Percentiles rank a stretch among this genome's conserved stretches.
Conservation (phyloP, 2,797 vertebrate species). For the Brachyalestes nurse region DNA sequence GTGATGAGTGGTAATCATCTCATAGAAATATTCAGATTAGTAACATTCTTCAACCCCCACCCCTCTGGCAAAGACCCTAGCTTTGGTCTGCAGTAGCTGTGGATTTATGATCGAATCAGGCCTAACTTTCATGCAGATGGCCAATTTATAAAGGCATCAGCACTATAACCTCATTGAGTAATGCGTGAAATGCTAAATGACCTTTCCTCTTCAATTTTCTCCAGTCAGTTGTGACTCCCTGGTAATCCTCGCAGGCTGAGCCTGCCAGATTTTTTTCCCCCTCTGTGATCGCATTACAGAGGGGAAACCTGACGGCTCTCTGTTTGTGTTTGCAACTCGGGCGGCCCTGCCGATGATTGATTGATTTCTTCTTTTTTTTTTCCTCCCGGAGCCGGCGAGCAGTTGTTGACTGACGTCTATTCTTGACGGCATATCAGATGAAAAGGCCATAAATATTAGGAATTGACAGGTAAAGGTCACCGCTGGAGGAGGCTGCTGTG, state of each 20-base stretch:
- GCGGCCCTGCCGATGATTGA: conserved; percentile 59
- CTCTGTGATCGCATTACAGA: conserved; percentile 11
- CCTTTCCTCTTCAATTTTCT: conserved; percentile 26
- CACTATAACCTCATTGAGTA: conserved; percentile 28
- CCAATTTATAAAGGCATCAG: conserved; percentile 38
- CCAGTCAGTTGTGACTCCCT: not conserved
- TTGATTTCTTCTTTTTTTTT: conserved; percentile 46
- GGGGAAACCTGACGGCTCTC: conserved; percentile 26
- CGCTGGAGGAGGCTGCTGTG: conserved; percentile 56
- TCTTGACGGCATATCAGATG: conserved; percentile 68
- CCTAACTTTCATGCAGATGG: conserved; percentile 40
- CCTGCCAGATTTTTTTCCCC: not conserved
- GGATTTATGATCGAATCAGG: conserved; percentile 26
- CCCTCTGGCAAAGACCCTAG: conserved; percentile 5
- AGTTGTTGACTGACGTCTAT: conserved; percentile 70
- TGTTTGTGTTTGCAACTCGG: conserved; percentile 44
- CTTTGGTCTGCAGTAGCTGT: not conserved
- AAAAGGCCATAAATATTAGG: conserved; percentile 75
- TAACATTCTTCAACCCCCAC: not conserved
- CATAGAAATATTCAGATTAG: conserved; percentile 21
- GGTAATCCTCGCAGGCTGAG: conserved; percentile 22
- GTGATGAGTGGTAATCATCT: conserved; percentile 19
- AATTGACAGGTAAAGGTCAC: conserved; percentile 77
- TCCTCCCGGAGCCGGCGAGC: conserved; percentile 41
- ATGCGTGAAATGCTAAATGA: conserved; percentile 33